Percentiles rank a stretch among this genome's conserved stretches.
These are phyloP conservation scores for Patiria pectinifera DNA, from an alignment of 53 echinoderm and acorn worm genomes.

Conservation along the genomic window DNA sequence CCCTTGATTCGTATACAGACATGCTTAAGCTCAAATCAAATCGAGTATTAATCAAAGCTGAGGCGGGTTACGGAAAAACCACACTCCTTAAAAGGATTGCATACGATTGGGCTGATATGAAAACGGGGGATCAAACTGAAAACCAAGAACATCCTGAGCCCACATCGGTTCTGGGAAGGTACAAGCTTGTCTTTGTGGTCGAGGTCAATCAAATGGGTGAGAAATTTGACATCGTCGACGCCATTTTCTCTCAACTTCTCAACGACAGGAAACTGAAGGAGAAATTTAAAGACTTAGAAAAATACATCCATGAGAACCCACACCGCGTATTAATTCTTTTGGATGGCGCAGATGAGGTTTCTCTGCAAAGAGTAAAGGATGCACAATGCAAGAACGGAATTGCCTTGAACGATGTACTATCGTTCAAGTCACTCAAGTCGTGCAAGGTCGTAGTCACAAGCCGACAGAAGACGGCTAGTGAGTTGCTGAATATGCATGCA, in stretches of 20 bases:
- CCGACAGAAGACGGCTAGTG: background rate
- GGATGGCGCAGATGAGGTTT: conserved; percentile 34
- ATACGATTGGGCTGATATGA: conserved; percentile 1
- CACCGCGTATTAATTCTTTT: conserved; percentile 8
- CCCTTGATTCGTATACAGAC: conserved; percentile 15
- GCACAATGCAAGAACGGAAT: too few species aligned
- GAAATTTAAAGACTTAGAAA: background rate
- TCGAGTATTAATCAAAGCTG: conserved; percentile 19
- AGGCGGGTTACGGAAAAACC: conserved; percentile 33
- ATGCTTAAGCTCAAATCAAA: conserved; percentile 4
- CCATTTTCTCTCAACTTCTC: conserved; percentile 20
- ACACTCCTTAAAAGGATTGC: conserved; percentile 39
- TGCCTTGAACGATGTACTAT: too few species aligned
- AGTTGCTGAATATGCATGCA: background rate
- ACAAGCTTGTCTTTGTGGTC: too few species aligned
- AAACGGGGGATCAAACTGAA: too few species aligned
- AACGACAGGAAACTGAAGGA: background rate
- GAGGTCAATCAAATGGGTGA: too few species aligned
- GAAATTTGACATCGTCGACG: background rate
- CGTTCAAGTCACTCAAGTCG: too few species aligned
- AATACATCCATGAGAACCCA: background rate
- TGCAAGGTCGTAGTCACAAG: too few species aligned
- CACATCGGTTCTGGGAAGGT: too few species aligned
- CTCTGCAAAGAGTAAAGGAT: background rate
- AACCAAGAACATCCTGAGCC: background rate